Conservation (phyloP, 2,797 vertebrate genomes). For the Cossypha niveicapilla region DNA sequence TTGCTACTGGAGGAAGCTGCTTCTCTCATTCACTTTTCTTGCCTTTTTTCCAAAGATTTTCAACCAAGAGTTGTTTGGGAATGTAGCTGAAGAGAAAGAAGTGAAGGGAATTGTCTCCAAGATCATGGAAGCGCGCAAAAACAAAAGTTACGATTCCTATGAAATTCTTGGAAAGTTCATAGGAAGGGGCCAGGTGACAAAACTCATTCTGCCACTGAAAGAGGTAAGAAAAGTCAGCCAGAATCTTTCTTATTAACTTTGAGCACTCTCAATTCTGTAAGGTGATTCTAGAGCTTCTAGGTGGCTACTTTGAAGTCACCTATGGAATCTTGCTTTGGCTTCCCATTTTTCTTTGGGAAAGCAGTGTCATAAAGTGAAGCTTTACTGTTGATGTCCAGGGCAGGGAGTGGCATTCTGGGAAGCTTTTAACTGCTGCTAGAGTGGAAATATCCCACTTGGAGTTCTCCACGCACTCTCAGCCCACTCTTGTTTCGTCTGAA, state of each 20-base stretch:
- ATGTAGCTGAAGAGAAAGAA: slow-evolving; percentile 91
- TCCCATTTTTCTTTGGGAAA: neutral
- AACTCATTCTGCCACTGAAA: slow-evolving; percentile 90
- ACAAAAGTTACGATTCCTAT: slow-evolving; percentile 93
- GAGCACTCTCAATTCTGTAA: neutral
- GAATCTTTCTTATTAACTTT: neutral
- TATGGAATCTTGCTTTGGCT: neutral
- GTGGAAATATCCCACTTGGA: neutral
- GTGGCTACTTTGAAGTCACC: neutral
- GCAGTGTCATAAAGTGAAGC: neutral
- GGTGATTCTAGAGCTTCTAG: neutral
- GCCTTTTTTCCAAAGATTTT: slow-evolving; percentile 81
- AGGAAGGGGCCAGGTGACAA: slow-evolving; percentile 85
- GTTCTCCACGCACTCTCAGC: neutral
- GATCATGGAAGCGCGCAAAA: slow-evolving; percentile 95
- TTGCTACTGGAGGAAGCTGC: neutral
- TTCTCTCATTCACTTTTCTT: neutral
- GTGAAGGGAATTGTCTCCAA: slow-evolving; percentile 95
- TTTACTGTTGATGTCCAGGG: neutral
- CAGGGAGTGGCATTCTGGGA: neutral
- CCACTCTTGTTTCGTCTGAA: neutral
- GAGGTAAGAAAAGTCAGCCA: slow-evolving; percentile 78
- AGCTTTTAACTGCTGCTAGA: neutral
- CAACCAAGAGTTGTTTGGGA: slow-evolving; percentile 92
- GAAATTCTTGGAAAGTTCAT: slow-evolving; percentile 90